phyloP scores from a whole-genome alignment of 1,140 invertebrate genomes.

The Psix sp. region DNA sequence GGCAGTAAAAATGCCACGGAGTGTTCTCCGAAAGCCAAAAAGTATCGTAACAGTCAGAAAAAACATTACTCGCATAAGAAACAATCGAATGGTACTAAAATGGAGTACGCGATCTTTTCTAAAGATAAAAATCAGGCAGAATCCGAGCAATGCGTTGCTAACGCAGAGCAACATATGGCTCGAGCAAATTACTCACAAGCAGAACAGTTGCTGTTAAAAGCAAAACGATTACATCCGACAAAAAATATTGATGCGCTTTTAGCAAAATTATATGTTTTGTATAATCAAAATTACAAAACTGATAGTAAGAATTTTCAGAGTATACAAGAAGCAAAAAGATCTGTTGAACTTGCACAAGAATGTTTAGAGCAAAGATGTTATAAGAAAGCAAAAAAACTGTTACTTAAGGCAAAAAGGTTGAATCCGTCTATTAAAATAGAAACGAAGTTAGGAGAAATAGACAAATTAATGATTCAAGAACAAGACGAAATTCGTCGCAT shows the following conservation, averaged over 20 bases:
- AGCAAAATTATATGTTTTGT: conserved; percentile 2
- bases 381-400: conserved; percentile 10
- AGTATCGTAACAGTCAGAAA: too few species aligned
- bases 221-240: conserved; percentile 73
- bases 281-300: conserved; percentile 1
- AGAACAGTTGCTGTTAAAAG: conserved; percentile 91
- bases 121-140: conserved; percentile 90
- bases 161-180: conserved; percentile 86
- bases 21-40: too few species aligned
- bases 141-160: conserved; percentile 89
- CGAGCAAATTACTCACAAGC: conserved; percentile 89
- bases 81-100: too few species aligned
- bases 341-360: conserved; percentile 5
- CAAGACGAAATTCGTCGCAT: background rate
- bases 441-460: conserved; percentile 65
- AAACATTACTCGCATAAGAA: too few species aligned
- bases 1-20: too few species aligned
- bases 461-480: background rate
- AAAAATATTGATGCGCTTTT: background rate
- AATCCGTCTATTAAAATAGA: conserved; percentile 90
- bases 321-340: conserved; percentile 12
- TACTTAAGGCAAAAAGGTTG: conserved; percentile 76
- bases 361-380: background rate
- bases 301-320: background rate
- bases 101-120: conserved; percentile 1